Evolutionary conservation across 37 sponge, comb jelly and placozoan species (phyloP).

Genomic region (Halichondria panicea): DNA sequence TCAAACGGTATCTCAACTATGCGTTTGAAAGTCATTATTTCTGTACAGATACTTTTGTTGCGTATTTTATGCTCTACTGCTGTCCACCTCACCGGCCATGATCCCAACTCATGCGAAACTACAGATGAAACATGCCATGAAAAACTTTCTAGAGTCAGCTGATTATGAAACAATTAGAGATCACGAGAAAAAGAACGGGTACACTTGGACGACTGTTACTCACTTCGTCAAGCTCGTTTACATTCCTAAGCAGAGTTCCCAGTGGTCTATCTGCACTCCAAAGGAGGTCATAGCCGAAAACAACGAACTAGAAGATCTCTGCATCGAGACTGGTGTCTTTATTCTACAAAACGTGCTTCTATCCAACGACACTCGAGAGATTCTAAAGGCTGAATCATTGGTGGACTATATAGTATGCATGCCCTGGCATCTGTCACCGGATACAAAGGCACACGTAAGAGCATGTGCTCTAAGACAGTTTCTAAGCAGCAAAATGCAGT

Average conservation of each 20-base stretch:
- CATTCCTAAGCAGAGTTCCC: too few species aligned
- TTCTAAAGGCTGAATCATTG: conserved; percentile 7
- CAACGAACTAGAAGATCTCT: too few species aligned
- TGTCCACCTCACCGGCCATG: conserved; percentile 13
- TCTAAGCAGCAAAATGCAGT: too few species aligned
- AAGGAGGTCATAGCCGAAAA: too few species aligned
- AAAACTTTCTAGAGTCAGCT: conserved; percentile 13
- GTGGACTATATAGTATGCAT: conserved; percentile 28
- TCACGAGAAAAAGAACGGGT: conserved; percentile 26
- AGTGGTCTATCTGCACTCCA: too few species aligned
- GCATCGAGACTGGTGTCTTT: conserved; percentile 25
- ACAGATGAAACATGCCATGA: conserved; percentile 2
- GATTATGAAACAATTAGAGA: background rate
- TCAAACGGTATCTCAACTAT: too few species aligned
- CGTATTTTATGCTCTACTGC: conserved; percentile 14
- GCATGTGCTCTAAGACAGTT: too few species aligned
- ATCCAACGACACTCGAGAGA: background rate
- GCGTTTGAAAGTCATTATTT: background rate
- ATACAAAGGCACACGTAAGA: too few species aligned
- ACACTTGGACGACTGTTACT: conserved; percentile 33
- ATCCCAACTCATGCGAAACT: background rate
- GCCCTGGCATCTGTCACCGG: too few species aligned
- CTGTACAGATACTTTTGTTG: conserved; percentile 33
- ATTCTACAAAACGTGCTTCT: conserved; percentile 13
- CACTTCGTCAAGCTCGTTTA: conserved; percentile 30